Evolutionary conservation across 2,888 invertebrate species (phyloP).

Genomic region (Operophtera brumata): DNA sequence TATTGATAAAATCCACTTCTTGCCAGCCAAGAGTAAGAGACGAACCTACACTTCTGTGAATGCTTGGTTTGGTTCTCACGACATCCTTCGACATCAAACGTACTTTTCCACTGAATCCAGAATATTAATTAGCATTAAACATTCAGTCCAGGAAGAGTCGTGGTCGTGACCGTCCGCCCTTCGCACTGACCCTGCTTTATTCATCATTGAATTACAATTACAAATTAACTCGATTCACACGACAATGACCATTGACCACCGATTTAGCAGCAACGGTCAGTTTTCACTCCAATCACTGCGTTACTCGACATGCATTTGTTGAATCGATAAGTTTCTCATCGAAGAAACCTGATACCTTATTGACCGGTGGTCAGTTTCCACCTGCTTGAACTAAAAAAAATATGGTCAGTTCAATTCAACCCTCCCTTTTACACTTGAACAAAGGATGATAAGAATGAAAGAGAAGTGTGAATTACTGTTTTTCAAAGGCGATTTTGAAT

Average conservation of each 20-base stretch:
- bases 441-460: constrained; percentile 25
- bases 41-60: neutral
- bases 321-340: constrained; percentile 68
- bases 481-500: constrained; percentile 45
- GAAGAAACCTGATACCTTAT: constrained; percentile 64
- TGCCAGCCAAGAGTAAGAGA: too few species aligned
- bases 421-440: constrained; percentile 35
- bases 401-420: constrained; percentile 36
- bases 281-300: constrained; percentile 46
- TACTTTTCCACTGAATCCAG: constrained; percentile 9
- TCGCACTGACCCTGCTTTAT: constrained; percentile 58
- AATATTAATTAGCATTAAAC: constrained; percentile 16
- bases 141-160: constrained; percentile 39
- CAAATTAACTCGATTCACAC: constrained; percentile 71
- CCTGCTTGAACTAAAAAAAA: constrained; percentile 51
- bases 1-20: too few species aligned
- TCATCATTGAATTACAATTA: constrained; percentile 64
- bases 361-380: constrained; percentile 74
- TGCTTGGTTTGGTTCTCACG: constrained; percentile 5
- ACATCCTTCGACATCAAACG: constrained; percentile 3
- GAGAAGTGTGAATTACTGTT: constrained; percentile 37
- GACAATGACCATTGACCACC: constrained; percentile 51
- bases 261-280: constrained; percentile 57
- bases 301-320: constrained; percentile 58
- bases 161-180: constrained; percentile 45